Conservation (phyloP, 2,888 invertebrate genomes). For the Osmoderma eremita region DNA sequence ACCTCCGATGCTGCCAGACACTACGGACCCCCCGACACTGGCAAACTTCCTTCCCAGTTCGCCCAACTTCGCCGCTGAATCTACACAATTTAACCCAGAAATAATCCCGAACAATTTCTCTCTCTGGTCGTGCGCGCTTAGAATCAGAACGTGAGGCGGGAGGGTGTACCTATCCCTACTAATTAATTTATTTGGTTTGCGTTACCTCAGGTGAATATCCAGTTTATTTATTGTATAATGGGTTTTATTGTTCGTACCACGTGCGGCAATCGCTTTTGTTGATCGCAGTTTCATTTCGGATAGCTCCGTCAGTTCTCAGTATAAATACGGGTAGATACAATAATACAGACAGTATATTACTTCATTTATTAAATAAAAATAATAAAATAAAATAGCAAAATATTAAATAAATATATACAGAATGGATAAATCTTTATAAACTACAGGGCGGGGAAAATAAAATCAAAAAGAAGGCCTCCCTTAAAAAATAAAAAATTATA, state of each 20-base stretch:
- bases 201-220: slow-evolving; percentile 24
- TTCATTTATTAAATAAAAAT: no score
- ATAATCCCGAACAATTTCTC: slow-evolving; percentile 40
- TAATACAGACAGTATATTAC: no score
- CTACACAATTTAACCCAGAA: slow-evolving; percentile 37
- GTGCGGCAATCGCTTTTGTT: slow-evolving; percentile 30
- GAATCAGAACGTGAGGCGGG: slow-evolving; percentile 22
- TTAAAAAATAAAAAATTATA: no score
- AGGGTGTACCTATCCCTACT: slow-evolving; percentile 21
- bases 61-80: slow-evolving; percentile 23
- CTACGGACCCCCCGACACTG: neutral
- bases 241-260: slow-evolving; percentile 18
- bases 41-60: neutral
- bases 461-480: no score
- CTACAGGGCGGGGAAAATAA: no score
- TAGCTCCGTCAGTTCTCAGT: no score
- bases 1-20: slow-evolving; percentile 39
- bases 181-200: slow-evolving; percentile 35
- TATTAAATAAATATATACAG: no score
- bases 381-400: no score
- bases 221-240: slow-evolving; percentile 37
- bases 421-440: no score
- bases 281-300: slow-evolving; percentile 10
- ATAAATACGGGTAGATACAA: no score
- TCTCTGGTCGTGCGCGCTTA: neutral